Evolutionary conservation across 30 jellyfish, hydroid and myxozoan genomes (phyloP), one percentile per base, ranked within the genome.

Genomic region (Cassiopea xamachana): DNA sequence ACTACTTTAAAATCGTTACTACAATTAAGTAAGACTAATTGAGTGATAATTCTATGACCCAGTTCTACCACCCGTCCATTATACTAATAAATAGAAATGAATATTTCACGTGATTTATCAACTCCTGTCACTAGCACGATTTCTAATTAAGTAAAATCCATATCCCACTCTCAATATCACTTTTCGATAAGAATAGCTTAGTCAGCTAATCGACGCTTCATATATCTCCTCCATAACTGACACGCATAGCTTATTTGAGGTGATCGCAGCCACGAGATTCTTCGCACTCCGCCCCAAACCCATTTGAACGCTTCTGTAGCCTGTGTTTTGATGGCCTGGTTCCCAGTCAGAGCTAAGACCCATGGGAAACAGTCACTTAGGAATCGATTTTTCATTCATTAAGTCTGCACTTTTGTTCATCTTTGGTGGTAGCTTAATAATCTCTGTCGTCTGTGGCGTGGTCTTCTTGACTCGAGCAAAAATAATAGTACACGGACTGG

Each of bases 121-220:
- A 70, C 44, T 67, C 27, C 60, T 16, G 85, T 79, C 69, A 58
- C 85, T 70, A 73, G 85, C 77, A 48, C 71, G 77, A 46, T 55
- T 49, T 84, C 83, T 55, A 84, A 72, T 69, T 84, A 68, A 84
- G 92, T 60, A 15, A 85, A 61, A 78, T 85, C 92, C 92, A 75
- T 76, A 75, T 85, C 62, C 87, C 87, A 58, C 46, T 85, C 87
- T 76, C 93, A 74, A 59, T 87, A 77, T 87, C 94, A 87, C 89
- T 87, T 69, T 77, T 67, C 87, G 89, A 79, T 77, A 62, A 88
- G 95, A 88, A 79, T 88, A 88, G 95, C 95, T 78, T 79, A 88
- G 48, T 75, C 91, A 79, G 95, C 61, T 88, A 70, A 88, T 88
- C 90, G 83, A 88, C 95, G 83, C 90, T 49, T 79, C 90, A 79